Evolutionary conservation across 2,888 invertebrate species (phyloP).

Genomic region (Leptopilina myrica): DNA sequence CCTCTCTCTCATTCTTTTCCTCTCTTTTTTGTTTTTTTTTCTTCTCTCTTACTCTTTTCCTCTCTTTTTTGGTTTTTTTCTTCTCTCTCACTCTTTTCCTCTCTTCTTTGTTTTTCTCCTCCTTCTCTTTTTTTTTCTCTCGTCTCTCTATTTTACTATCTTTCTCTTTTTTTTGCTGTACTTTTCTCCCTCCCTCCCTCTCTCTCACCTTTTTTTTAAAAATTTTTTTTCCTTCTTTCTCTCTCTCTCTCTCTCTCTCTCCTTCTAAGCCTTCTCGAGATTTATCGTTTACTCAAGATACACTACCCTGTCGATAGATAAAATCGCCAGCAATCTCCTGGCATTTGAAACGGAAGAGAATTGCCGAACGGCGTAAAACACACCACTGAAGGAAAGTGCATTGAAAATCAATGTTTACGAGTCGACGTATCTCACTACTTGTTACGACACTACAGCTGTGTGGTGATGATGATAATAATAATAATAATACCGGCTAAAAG

Average conservation of each 20-base stretch:
- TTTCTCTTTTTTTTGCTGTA: too few relatives aligned
- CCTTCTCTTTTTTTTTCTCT: too few relatives aligned
- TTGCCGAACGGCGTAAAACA: conserved; percentile 22
- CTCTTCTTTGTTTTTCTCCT: too few relatives aligned
- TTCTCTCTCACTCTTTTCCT: too few relatives aligned
- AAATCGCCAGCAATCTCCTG: conserved; percentile 29
- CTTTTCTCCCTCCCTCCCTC: too few relatives aligned
- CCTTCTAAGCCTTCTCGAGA: conserved; percentile 6
- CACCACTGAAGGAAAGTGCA: conserved; percentile 22
- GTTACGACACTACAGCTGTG: conserved; percentile 26
- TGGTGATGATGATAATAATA: too few relatives aligned
- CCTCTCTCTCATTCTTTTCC: too few relatives aligned
- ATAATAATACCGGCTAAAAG: not conserved
- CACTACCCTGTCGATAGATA: conserved; percentile 32
- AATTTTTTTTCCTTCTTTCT: too few relatives aligned
- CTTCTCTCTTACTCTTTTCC: not conserved
- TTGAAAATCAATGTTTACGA: conserved; percentile 38
- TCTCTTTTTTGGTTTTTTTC: too few relatives aligned
- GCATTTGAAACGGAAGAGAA: conserved; percentile 34
- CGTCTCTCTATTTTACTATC: too few relatives aligned
- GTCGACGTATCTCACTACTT: conserved; percentile 24
- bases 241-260: conserved; percentile 7
- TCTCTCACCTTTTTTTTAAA: too few relatives aligned
- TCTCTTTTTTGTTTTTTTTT: conserved; percentile 1
- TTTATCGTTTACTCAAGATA: conserved; percentile 38